Evolutionary conservation across 2,797 vertebrate genomes (phyloP).

Genomic region (Thunnus albacares): DNA sequence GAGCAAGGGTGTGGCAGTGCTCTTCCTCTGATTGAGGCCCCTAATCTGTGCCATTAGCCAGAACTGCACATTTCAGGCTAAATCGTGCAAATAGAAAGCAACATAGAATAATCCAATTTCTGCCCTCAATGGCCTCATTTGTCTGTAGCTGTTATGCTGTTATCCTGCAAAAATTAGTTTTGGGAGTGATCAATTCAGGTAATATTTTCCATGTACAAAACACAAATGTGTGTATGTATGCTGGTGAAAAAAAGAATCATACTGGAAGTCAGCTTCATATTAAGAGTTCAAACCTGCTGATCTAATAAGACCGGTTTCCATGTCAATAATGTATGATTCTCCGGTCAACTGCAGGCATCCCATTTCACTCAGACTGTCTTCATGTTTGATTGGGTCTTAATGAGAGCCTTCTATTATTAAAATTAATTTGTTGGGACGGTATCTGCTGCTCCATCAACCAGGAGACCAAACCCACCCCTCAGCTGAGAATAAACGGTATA

Average conservation of each 20-base stretch:
- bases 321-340: slow-evolving; percentile 87
- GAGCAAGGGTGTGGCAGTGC: slow-evolving; percentile 1
- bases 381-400: slow-evolving; percentile 88
- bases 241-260: slow-evolving; percentile 24
- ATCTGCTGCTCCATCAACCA: slow-evolving; percentile 67
- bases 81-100: slow-evolving; percentile 56
- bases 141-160: slow-evolving; percentile 28
- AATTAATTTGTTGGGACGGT: slow-evolving; percentile 83
- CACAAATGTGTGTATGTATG: slow-evolving; percentile 12
- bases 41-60: slow-evolving; percentile 41
- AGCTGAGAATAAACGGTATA: slow-evolving; percentile 69
- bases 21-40: slow-evolving; percentile 42
- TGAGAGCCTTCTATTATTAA: slow-evolving; percentile 89
- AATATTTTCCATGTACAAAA: slow-evolving; percentile 49
- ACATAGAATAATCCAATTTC: slow-evolving; percentile 68
- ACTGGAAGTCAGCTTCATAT: slow-evolving; percentile 36
- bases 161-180: slow-evolving; percentile 49
- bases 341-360: slow-evolving; percentile 73
- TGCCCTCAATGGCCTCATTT: slow-evolving; percentile 48
- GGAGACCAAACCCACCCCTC: slow-evolving; percentile 58
- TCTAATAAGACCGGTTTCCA: slow-evolving; percentile 81
- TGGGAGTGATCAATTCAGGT: slow-evolving; percentile 62
- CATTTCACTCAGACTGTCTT: slow-evolving; percentile 75
- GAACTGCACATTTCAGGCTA: slow-evolving; percentile 47
- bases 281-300: slow-evolving; percentile 75